phyloP scores from a whole-genome alignment of 2,797 vertebrate species.

The Monodelphis domestica region DNA sequence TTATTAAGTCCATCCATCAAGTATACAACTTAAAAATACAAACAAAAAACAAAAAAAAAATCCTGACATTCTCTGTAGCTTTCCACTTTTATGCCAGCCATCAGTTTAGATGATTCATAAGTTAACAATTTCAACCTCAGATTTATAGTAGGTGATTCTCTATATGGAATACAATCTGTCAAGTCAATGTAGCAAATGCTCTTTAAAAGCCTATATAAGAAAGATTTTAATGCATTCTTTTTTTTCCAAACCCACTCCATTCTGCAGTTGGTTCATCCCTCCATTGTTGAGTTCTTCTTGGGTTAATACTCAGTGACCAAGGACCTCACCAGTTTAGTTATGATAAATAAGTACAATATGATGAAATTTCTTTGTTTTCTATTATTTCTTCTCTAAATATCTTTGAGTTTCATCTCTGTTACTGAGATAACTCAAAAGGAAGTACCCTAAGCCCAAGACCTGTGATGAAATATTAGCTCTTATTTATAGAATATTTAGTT shows the following conservation, averaged over 20 bases:
- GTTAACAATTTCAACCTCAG: slow-evolving; percentile 1
- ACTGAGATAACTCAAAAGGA: slow-evolving; percentile 3
- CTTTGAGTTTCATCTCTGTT: background rate
- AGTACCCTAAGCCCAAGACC: background rate
- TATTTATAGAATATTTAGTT: background rate
- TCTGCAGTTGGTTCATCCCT: background rate
- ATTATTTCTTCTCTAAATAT: slow-evolving; percentile 18
- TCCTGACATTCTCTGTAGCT: background rate
- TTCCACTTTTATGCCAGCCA: slow-evolving; percentile 22
- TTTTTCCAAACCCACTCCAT: background rate
- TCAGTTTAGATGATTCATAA: background rate
- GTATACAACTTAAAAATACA: too few relatives aligned
- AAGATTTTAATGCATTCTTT: background rate
- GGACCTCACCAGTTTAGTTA: background rate
- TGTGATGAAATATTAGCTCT: background rate
- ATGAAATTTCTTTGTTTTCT: slow-evolving; percentile 5
- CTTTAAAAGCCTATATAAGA: background rate
- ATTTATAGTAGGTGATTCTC: background rate
- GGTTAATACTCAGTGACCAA: slow-evolving; percentile 15
- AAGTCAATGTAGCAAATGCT: background rate
- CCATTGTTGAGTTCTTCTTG: background rate
- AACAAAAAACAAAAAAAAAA: too few relatives aligned
- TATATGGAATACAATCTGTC: background rate
- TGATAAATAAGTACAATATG: background rate
- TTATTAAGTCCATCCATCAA: background rate